These are phyloP conservation scores for Myotis planiceps DNA, from an alignment of 2,797 vertebrate species.

Conservation along the genomic window DNA sequence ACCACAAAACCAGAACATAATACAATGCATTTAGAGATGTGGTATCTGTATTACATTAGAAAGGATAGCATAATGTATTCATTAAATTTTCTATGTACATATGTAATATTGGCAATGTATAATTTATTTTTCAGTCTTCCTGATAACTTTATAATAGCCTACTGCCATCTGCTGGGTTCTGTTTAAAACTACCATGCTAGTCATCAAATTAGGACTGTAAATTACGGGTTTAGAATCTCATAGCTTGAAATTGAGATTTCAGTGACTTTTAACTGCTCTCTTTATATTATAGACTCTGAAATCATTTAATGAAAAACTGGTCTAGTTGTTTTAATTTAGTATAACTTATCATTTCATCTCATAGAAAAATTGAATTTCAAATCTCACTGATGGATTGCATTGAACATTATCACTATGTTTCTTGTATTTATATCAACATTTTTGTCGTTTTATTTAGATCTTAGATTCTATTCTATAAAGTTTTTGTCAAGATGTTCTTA, in stretches of 20 bases:
- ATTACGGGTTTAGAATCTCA: not conserved
- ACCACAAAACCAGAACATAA: not conserved
- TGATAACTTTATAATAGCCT: slow-evolving; percentile 31
- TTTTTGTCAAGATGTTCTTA: not conserved
- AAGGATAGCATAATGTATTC: not conserved
- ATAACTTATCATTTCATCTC: not conserved
- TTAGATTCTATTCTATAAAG: not conserved
- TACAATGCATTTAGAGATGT: not conserved
- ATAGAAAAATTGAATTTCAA: not conserved
- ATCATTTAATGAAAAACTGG: not conserved
- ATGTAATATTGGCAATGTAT: not conserved
- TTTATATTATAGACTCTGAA: not conserved
- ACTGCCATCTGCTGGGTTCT: slow-evolving; percentile 73
- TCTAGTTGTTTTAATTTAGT: not conserved
- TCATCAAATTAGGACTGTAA: not conserved
- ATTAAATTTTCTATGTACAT: not conserved
- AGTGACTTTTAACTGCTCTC: not conserved
- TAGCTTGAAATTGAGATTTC: not conserved
- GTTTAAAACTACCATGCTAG: slow-evolving; percentile 15
- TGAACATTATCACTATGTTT: not conserved
- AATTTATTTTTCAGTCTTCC: slow-evolving; percentile 7
- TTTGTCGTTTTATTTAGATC: not conserved
- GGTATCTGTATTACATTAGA: not conserved
- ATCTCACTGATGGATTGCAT: not conserved
- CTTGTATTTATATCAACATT: not conserved